A percentile compares a stretch with the other conserved stretches of the same genome.
These are phyloP conservation scores for Donacobius atricapilla DNA, from an alignment of 2,113 vertebrate genomes.

Conservation along the genomic window DNA sequence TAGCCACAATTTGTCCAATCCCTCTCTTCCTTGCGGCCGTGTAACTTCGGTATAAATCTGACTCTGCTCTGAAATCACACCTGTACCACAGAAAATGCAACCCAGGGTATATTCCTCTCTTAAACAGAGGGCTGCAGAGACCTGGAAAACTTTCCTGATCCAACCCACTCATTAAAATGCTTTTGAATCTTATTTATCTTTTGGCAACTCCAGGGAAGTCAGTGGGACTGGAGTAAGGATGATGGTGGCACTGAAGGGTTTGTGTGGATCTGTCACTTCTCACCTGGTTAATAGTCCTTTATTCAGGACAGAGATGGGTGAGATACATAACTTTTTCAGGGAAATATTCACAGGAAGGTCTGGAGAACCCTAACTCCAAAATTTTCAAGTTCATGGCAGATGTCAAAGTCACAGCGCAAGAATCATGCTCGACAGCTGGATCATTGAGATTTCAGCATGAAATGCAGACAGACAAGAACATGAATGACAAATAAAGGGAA, in stretches of 20 bases:
- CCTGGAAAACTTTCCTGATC: background rate
- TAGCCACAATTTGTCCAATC: slow-evolving; percentile 23
- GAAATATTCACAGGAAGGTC: background rate
- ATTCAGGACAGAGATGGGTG: background rate
- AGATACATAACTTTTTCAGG: background rate
- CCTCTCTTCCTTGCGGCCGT: background rate
- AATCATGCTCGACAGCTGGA: background rate
- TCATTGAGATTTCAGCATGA: background rate
- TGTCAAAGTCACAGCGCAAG: background rate
- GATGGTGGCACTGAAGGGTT: background rate
- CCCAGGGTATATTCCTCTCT: background rate
- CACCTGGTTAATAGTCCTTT: background rate
- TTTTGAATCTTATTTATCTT: background rate
- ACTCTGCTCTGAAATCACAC: background rate
- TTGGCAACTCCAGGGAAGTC: background rate
- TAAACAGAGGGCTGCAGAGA: background rate
- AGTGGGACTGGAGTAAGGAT: background rate
- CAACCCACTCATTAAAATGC: background rate
- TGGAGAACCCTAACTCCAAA: background rate
- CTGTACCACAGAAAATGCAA: background rate
- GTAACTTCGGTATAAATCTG: background rate
- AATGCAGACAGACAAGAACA: background rate
- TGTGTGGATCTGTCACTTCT: background rate
- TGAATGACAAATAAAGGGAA: background rate
- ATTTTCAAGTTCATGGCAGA: background rate